Conservation (phyloP, 2,888 invertebrate genomes). For the Cetonia aurata region DNA sequence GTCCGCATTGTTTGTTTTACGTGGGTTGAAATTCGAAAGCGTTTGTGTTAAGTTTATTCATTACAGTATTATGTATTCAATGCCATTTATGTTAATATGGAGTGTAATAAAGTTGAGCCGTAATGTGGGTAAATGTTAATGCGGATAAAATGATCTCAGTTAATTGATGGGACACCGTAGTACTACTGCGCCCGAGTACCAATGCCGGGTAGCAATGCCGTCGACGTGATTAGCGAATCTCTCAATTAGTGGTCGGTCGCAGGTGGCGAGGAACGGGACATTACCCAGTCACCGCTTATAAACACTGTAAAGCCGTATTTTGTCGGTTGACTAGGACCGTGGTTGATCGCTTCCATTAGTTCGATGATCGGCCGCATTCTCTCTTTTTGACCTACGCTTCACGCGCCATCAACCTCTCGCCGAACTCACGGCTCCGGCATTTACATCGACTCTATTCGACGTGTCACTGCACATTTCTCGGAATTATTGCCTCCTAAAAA, state of each 20-base stretch:
- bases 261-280: slow-evolving; percentile 45
- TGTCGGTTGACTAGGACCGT: slow-evolving; percentile 43
- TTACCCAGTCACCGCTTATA: slow-evolving; percentile 44
- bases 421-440: slow-evolving; percentile 45
- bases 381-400: slow-evolving; percentile 47
- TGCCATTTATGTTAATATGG: slow-evolving; percentile 33
- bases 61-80: slow-evolving; percentile 33
- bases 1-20: neutral
- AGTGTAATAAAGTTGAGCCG: slow-evolving; percentile 27
- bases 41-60: slow-evolving; percentile 25
- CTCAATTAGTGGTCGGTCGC: slow-evolving; percentile 48
- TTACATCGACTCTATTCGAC: slow-evolving; percentile 46
- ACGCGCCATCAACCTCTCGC: slow-evolving; percentile 47
- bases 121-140: slow-evolving; percentile 44
- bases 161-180: slow-evolving; percentile 42
- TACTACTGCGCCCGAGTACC: slow-evolving; percentile 32
- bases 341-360: slow-evolving; percentile 48
- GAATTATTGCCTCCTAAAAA: slow-evolving; percentile 42
- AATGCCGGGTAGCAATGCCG: slow-evolving; percentile 15
- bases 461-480: slow-evolving; percentile 44
- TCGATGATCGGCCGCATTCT: slow-evolving; percentile 43
- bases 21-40: slow-evolving; percentile 3
- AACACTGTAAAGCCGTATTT: slow-evolving; percentile 45
- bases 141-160: slow-evolving; percentile 42
- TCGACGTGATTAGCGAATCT: slow-evolving; percentile 45